Percentiles rank a stretch among this genome's conserved stretches.
These are phyloP conservation scores for Enteromius thamalakanensis DNA, from an alignment of 2,797 vertebrate species.

Conservation along the genomic window DNA sequence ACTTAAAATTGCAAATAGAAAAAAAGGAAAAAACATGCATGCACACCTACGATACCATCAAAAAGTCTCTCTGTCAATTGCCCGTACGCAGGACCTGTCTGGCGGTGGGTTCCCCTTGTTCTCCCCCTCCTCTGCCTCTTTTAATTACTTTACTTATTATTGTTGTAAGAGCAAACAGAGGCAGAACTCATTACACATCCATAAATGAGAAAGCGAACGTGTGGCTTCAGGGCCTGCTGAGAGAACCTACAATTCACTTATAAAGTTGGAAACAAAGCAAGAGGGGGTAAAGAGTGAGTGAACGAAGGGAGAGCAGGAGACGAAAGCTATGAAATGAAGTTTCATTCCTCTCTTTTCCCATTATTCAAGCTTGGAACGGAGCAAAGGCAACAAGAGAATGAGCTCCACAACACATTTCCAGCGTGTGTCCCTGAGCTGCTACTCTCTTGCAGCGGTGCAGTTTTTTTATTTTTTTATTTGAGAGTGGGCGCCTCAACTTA, in stretches of 20 bases:
- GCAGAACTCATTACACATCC: constrained; percentile 80
- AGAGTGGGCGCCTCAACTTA: constrained; percentile 34
- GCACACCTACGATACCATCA: constrained; percentile 51
- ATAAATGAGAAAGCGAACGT: constrained; percentile 76
- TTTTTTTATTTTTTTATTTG: constrained; percentile 34
- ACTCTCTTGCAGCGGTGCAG: constrained; percentile 31
- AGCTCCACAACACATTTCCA: constrained; percentile 24
- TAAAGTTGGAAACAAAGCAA: constrained; percentile 60
- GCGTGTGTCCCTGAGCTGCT: constrained; percentile 27
- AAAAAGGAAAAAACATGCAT: constrained; percentile 34
- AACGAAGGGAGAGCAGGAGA: constrained; percentile 27
- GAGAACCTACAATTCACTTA: constrained; percentile 71
- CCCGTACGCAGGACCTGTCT: constrained; percentile 41
- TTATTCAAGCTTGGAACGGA: constrained; percentile 46
- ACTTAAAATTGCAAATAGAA: constrained; percentile 42
- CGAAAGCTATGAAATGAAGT: constrained; percentile 61
- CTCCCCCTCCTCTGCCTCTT: constrained; percentile 62
- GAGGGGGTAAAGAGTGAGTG: constrained; percentile 36
- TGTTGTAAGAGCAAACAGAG: constrained; percentile 77
- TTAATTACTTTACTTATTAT: constrained; percentile 83
- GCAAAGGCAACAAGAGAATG: constrained; percentile 16
- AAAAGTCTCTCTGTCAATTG: constrained; percentile 42
- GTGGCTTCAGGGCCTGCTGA: constrained; percentile 72
- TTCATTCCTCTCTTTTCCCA: constrained; percentile 62
- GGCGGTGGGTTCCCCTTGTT: constrained; percentile 18